Evolutionary conservation across 2,113 vertebrate genomes (phyloP).

Genomic region (Platysteira castanea): DNA sequence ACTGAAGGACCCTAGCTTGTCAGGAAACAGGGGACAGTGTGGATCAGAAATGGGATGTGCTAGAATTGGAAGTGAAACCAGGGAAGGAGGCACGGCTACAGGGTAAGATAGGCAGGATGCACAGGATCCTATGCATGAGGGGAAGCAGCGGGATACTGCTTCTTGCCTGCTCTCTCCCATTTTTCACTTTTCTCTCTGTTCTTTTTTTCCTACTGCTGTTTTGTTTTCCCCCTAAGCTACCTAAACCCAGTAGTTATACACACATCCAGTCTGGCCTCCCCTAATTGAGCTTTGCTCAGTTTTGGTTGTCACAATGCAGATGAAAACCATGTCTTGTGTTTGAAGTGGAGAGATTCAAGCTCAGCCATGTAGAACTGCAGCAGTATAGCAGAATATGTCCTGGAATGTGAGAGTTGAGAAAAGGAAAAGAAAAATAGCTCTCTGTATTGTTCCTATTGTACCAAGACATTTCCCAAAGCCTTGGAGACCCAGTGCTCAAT

Average conservation of each 20-base stretch:
- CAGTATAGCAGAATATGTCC: not conserved
- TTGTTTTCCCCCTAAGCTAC: not conserved
- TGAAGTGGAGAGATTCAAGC: not conserved
- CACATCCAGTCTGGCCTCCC: not conserved
- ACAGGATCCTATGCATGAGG: fast-evolving
- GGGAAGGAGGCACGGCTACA: not conserved
- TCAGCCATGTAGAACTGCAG: not conserved
- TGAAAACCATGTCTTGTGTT: not conserved
- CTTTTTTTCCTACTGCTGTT: not conserved
- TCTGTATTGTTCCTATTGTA: not conserved
- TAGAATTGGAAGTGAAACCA: not conserved
- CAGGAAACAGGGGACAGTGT: not conserved
- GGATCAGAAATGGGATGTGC: not conserved
- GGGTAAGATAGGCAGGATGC: not conserved
- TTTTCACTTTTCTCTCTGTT: not conserved
- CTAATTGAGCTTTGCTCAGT: not conserved
- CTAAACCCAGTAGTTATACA: not conserved
- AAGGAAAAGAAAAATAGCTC: not conserved
- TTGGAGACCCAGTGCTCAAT: not conserved
- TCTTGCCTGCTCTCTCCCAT: not conserved
- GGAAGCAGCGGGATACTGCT: not conserved
- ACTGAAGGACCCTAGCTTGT: not conserved
- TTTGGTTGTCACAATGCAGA: not conserved
- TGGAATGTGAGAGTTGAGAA: not conserved
- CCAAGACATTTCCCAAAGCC: not conserved